phyloP scores from a whole-genome alignment of 2,113 vertebrate species.

The Acinonyx jubatus region DNA sequence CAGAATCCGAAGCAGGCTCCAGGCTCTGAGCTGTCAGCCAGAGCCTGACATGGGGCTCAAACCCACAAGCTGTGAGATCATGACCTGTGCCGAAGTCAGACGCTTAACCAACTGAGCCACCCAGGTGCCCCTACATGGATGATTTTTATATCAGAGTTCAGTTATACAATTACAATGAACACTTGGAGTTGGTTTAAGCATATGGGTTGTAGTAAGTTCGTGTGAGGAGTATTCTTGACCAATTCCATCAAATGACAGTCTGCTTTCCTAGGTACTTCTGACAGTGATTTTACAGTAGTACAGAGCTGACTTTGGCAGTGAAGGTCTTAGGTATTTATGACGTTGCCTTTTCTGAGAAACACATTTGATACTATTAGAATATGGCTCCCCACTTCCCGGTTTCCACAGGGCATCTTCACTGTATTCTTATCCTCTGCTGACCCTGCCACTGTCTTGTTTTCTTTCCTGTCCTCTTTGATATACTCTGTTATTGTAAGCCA shows the following conservation, averaged over 20 bases:
- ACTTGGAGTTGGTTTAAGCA: background rate
- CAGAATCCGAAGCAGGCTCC: too few species aligned
- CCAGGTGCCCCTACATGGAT: background rate
- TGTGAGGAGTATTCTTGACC: background rate
- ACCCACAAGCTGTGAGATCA: too few species aligned
- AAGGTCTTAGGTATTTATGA: background rate
- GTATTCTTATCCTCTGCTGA: slow-evolving; percentile 62
- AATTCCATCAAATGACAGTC: background rate
- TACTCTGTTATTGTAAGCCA: slow-evolving; percentile 75
- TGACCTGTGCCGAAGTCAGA: too few species aligned
- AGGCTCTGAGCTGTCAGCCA: too few species aligned
- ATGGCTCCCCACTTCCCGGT: background rate
- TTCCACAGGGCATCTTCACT: slow-evolving; percentile 37
- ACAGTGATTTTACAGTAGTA: background rate
- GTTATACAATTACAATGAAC: background rate
- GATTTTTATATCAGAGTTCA: background rate
- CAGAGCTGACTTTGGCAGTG: background rate
- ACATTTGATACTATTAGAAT: background rate
- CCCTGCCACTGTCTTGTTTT: slow-evolving; percentile 72
- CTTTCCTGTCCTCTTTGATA: slow-evolving; percentile 70
- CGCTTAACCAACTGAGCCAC: too few species aligned
- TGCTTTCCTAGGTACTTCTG: background rate
- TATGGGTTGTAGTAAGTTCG: background rate
- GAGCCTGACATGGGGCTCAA: too few species aligned
- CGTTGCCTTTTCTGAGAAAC: slow-evolving; percentile 23